Evolutionary conservation across 2,113 vertebrate genomes (phyloP).

Genomic region (Actenoides hombroni): DNA sequence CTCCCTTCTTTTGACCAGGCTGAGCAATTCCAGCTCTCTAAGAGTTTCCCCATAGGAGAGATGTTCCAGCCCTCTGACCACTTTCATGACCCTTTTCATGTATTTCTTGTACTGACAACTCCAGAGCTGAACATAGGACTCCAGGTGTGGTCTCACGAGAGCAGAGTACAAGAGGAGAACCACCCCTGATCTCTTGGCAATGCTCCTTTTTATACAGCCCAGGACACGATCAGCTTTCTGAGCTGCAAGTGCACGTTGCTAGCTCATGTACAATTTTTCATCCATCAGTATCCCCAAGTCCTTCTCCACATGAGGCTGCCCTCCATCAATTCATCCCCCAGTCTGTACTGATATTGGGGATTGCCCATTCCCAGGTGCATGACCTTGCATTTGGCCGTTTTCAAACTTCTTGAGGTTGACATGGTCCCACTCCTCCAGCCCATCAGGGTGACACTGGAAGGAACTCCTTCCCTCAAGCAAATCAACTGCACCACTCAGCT

Average conservation of each 20-base stretch:
- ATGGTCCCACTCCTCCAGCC: background rate
- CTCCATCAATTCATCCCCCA: background rate
- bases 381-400: background rate
- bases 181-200: background rate
- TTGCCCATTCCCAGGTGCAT: background rate
- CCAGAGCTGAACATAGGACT: no score
- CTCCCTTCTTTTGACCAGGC: background rate
- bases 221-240: background rate
- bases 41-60: background rate
- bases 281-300: background rate
- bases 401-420: background rate
- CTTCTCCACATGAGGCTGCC: background rate
- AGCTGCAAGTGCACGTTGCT: background rate
- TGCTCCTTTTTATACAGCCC: background rate
- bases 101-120: no score
- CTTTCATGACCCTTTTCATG: background rate
- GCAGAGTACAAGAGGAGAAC: background rate
- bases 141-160: background rate
- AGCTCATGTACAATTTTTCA: background rate
- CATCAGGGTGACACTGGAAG: background rate
- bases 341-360: background rate
- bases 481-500: background rate
- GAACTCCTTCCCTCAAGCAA: background rate
- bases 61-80: background rate
- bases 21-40: background rate